Conservation (phyloP, 2,113 vertebrate genomes). For the Galemys pyrenaicus region DNA sequence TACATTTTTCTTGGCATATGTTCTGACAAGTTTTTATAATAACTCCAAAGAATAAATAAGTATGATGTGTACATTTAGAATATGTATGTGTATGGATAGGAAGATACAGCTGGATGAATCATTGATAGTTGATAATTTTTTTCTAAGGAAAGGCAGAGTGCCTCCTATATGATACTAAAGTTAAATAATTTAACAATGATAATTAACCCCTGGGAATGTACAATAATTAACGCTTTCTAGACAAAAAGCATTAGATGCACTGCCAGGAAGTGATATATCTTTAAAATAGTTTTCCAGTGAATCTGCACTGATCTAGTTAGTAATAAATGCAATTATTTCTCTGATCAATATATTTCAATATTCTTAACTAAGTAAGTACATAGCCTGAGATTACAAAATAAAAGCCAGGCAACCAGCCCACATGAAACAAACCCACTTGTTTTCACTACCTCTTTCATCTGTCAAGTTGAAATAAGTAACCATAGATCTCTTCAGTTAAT, state of each 20-base stretch:
- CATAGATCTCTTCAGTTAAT: not conserved
- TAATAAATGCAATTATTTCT: conserved; percentile 8
- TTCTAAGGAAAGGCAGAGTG: conserved; percentile 3
- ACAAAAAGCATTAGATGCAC: not conserved
- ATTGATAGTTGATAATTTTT: not conserved
- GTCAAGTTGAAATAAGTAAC: conserved; percentile 11
- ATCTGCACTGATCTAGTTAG: not conserved
- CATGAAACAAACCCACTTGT: not conserved
- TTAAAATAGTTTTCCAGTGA: conserved; percentile 44
- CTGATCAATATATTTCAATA: conserved; percentile 16
- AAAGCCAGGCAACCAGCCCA: not conserved
- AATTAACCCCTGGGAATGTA: conserved; percentile 15
- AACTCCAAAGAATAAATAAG: conserved; percentile 32
- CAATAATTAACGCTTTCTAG: conserved; percentile 3
- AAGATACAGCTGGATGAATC: not conserved
- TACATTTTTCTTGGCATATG: conserved; percentile 34
- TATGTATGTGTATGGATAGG: not conserved
- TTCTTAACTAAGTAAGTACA: not conserved
- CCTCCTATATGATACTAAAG: not conserved
- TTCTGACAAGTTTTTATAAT: conserved; percentile 44
- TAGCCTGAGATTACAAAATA: conserved; percentile 34
- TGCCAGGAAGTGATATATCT: not conserved
- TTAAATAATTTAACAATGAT: conserved; percentile 51
- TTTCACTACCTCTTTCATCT: conserved; percentile 4
- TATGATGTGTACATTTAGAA: not conserved